Evolutionary conservation across 2,888 invertebrate genomes (phyloP).

Genomic region (Schizaphis graminum): DNA sequence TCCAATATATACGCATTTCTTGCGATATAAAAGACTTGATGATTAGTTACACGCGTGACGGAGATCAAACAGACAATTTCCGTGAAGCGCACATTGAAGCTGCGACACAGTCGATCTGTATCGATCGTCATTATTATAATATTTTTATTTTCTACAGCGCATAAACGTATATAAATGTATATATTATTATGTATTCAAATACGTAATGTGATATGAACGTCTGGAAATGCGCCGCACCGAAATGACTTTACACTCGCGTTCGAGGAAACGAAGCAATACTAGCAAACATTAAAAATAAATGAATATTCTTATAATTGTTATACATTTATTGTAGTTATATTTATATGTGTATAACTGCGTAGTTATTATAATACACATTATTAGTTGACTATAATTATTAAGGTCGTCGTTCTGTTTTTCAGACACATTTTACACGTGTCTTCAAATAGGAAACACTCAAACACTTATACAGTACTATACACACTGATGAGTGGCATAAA

Average conservation of each 20-base stretch:
- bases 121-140: not conserved
- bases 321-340: not conserved
- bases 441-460: not conserved
- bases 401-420: slow-evolving; percentile 4
- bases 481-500: not conserved
- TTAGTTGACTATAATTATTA: not conserved
- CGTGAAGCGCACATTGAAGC: not conserved
- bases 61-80: not conserved
- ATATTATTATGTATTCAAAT: not conserved
- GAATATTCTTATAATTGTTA: not conserved
- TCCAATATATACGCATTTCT: not conserved
- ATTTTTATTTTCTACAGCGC: not conserved
- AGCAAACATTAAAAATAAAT: not conserved
- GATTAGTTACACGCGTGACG: not conserved
- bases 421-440: not conserved
- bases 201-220: not conserved
- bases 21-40: not conserved
- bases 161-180: not conserved
- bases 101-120: not conserved
- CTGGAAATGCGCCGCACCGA: not conserved
- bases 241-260: not conserved
- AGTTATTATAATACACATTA: not conserved
- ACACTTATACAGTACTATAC: no score
- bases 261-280: not conserved
- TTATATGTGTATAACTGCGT: not conserved